Evolutionary conservation across 2,797 vertebrate genomes (phyloP), one percentile per base, ranked within the genome.

Genomic region (Typhlichthys eigenmanni): DNA sequence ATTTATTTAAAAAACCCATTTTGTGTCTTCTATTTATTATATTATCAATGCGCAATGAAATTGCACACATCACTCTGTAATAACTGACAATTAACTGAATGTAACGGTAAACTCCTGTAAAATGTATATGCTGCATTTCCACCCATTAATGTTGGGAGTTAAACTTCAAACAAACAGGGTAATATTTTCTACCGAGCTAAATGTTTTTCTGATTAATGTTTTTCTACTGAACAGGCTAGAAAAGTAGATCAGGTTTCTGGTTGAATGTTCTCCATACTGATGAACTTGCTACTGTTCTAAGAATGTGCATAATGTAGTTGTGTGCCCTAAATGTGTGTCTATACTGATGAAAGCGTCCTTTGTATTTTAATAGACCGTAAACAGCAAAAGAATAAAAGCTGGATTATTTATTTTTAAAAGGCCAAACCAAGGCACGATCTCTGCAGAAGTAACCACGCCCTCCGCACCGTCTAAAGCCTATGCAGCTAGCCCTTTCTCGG

Each of bases 41-140:
- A 72, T 61, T 68, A 17, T 60, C 78, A 78, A 78, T 62, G 48
- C 45, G 62, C 75, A 80, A 66, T 63, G 46, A 74, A 72, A 73
- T 74, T 62, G 78, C 76, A 66, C 54, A 61, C 53, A 47, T 54
- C 71, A 75, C 55, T 34, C 34, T 68, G 45, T 64, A 61, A 56
- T 62, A 49, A 64, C 59, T 68, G 47, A 65, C 69, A 9, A 54
- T 24, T 57, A 63, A 55, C 65, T 60, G 60, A 55, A 54, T 51
- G 3, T 24, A 45, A 66, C 47, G 56, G 38, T 70, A 48, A 17
- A 55, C 14, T 4, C 16, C 51, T 60, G 49, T 71, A 52, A 47
- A 59, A 59, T 45, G 32, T 14, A 60, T 14, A 55, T 45, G 58
- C 60, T 70, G 79, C 66, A 34, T 74, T 74, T 80, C 49, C 48